Conservation (phyloP, 2,113 vertebrate genomes). For the Indicator indicator region DNA sequence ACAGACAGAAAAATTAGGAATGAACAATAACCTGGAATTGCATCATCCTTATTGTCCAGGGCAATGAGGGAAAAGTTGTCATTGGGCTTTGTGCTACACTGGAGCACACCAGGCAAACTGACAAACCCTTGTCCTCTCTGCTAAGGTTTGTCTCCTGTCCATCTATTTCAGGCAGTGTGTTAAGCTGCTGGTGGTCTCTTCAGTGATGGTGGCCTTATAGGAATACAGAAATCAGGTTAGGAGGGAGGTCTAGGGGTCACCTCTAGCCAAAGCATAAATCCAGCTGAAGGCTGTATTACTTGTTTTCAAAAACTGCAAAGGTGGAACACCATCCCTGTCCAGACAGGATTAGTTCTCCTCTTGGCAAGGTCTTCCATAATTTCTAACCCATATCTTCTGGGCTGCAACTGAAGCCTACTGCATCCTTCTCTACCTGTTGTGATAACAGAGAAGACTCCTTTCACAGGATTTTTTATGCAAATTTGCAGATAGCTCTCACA, state of each 20-base stretch:
- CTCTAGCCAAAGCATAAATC: neutral
- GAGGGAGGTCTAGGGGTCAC: neutral
- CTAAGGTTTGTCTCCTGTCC: neutral
- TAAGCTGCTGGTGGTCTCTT: neutral
- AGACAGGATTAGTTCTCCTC: neutral
- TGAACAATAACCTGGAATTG: neutral
- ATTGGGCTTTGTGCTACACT: neutral
- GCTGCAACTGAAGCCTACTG: neutral
- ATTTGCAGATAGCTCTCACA: neutral
- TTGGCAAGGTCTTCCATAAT: neutral
- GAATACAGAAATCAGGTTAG: neutral
- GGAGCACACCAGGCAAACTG: neutral
- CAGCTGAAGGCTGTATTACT: neutral
- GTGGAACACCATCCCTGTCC: neutral
- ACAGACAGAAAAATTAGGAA: neutral
- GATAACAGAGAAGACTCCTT: neutral
- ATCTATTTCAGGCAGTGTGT: neutral
- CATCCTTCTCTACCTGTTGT: neutral
- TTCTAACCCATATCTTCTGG: neutral
- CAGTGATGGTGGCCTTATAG: neutral
- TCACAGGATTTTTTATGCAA: neutral
- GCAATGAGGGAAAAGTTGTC: neutral
- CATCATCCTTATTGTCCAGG: neutral
- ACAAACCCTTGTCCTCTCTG: neutral
- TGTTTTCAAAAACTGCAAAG: neutral